phyloP scores from a whole-genome alignment of 2,113 vertebrate species.

The Thunnus thynnus region DNA sequence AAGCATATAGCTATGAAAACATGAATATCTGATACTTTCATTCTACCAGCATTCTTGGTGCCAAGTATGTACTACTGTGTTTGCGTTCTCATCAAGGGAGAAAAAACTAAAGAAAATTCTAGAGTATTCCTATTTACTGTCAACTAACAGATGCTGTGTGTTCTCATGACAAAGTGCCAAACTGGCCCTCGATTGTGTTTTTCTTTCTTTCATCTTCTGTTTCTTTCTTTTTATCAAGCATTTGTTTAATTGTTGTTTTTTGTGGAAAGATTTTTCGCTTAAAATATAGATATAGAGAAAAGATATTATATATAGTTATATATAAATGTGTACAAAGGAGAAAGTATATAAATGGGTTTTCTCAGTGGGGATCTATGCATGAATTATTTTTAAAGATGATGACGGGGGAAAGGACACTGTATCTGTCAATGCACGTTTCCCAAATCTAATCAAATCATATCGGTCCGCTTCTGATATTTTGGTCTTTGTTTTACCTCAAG shows the following conservation, averaged over 20 bases:
- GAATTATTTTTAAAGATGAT: slow-evolving; percentile 82
- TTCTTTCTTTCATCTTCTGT: slow-evolving; percentile 56
- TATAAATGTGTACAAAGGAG: slow-evolving; percentile 85
- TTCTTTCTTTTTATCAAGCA: slow-evolving; percentile 49
- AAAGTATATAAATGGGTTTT: slow-evolving; percentile 84
- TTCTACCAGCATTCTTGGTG: slow-evolving; percentile 85
- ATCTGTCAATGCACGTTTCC: slow-evolving; percentile 79
- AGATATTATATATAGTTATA: slow-evolving; percentile 84
- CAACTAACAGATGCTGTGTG: slow-evolving; percentile 72
- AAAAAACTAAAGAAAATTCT: slow-evolving; percentile 56
- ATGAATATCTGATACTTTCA: slow-evolving; percentile 72
- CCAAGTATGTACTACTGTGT: slow-evolving; percentile 79
- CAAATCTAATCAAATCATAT: slow-evolving; percentile 67
- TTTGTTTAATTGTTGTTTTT: slow-evolving; percentile 60
- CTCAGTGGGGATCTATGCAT: slow-evolving; percentile 86
- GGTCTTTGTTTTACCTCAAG: slow-evolving; percentile 45
- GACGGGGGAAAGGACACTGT: slow-evolving; percentile 55
- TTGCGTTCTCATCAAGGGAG: slow-evolving; percentile 67
- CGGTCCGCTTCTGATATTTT: slow-evolving; percentile 35
- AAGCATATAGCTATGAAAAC: slow-evolving; percentile 60
- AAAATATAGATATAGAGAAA: slow-evolving; percentile 86
- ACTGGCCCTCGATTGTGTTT: slow-evolving; percentile 77
- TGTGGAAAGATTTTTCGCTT: slow-evolving; percentile 74
- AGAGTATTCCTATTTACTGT: slow-evolving; percentile 62
- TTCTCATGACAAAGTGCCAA: slow-evolving; percentile 84